A percentile compares a stretch with the other conserved stretches of the same genome.
These are phyloP conservation scores for Cyanistes caeruleus DNA, from an alignment of 2,113 vertebrate genomes.

Conservation along the genomic window DNA sequence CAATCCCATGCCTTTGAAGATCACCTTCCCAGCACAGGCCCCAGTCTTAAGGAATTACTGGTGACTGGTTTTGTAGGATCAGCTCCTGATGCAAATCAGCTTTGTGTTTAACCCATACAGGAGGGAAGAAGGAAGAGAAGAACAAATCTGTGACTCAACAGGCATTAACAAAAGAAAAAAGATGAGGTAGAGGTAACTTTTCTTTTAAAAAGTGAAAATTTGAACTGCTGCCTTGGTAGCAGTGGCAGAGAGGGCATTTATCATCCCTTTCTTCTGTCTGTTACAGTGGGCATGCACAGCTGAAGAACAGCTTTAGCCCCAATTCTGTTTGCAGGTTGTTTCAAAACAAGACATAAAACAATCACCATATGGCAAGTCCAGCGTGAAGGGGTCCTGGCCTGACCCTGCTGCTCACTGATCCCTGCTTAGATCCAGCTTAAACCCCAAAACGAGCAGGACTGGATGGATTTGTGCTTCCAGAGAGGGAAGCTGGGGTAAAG, in stretches of 20 bases:
- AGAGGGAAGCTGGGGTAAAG: neutral
- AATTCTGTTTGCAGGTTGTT: fast-evolving
- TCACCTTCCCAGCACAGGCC: neutral
- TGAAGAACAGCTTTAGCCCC: neutral
- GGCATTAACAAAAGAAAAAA: neutral
- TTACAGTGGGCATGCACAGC: neutral
- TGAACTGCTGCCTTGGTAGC: neutral
- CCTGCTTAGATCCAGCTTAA: neutral
- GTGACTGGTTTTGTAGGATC: neutral
- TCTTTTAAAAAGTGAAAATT: neutral
- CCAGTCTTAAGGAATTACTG: fast-evolving
- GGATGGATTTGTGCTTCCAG: neutral
- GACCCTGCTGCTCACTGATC: neutral
- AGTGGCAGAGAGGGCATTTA: neutral
- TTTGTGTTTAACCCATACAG: neutral
- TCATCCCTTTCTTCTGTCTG: fast-evolving
- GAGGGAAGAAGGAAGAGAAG: neutral
- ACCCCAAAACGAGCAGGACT: neutral
- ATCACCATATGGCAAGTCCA: fast-evolving
- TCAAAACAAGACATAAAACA: neutral
- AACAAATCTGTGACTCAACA: neutral
- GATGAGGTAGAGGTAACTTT: neutral
- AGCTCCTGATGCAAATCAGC: neutral
- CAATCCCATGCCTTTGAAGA: neutral
- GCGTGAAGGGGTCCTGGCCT: fast-evolving